Base-by-base conservation (phyloP, 2,797 vertebrate species). In the Taeniopygia guttata region DNA sequence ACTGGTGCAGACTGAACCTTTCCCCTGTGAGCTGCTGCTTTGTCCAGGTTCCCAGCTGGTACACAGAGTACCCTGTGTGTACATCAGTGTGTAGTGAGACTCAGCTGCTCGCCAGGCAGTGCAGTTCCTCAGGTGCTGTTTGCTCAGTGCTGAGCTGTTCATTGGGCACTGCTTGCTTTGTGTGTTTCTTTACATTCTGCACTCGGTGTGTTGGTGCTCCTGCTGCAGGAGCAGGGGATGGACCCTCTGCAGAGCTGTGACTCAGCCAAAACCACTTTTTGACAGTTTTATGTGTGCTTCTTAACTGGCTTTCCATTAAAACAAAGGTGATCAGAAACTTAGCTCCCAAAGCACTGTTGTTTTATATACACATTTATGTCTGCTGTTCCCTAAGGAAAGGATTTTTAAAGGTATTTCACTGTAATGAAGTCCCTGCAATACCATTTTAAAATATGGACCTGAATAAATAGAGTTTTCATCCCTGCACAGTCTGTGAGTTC, bases 351-450 rank as follows among this genome's bases (percentile, higher is more conserved):
- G 80, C 74, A 40, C 15, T 51, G 30, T 36, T 84, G 58, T 42
- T 93, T 93, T 86, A 78, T 73, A 32, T 20, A 59, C 69, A 38
- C 55, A 16, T 73, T 84, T 79, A 73, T 48, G 62, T 32, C 42
- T 62, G 54, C 51, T 34, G 9, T 34, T 95, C 91, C 74, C 82
- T 42, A 20, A 58, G 80, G 74, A 56, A 48, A 68, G 79, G 46
- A 2, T 7, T 77, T 84, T 81, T 78, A 29, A 34, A 81, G 43
- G 27, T 76, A 55, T 81, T 88, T 69, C 69, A 55, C 45, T 88
- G 58, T 85, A 93, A 84, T 87, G 60, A 96, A 79, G 75, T 84
- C 81, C 45, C 70, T 90, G 59, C 66, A 93, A 92, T 76, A 38
- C 32, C 45, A 13, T 73, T 94, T 85, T 63, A 79, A 89, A 91